A percentile compares a stretch with the other conserved stretches of the same genome.
phyloP scores from a whole-genome alignment of 2,113 vertebrate genomes.

The Riparia riparia region DNA sequence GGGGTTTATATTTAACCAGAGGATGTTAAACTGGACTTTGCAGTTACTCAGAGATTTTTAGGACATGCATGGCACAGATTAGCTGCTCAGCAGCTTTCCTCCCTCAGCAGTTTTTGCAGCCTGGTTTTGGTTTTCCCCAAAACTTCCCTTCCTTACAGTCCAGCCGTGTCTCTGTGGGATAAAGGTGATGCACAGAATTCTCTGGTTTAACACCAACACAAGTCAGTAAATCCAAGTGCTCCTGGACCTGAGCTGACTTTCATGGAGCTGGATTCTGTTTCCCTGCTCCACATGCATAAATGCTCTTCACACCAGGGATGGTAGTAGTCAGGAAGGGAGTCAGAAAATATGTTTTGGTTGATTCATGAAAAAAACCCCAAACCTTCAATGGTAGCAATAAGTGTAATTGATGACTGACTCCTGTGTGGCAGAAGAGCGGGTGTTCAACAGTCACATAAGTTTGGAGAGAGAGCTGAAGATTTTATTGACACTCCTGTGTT shows the following conservation, averaged over 20 bases:
- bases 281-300: neutral
- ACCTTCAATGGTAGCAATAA: neutral
- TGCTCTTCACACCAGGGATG: neutral
- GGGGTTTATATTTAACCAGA: neutral
- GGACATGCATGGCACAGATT: neutral
- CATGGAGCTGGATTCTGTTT: neutral
- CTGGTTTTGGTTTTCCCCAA: neutral
- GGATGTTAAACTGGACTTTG: neutral
- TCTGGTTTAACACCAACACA: neutral
- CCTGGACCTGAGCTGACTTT: neutral
- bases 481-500: conserved; percentile 3
- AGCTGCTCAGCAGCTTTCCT: neutral
- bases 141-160: neutral
- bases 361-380: neutral
- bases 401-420: conserved; percentile 1
- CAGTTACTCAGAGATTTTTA: neutral
- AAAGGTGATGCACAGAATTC: neutral
- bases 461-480: conserved; percentile 10
- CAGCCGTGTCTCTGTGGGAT: neutral
- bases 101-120: neutral
- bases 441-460: neutral
- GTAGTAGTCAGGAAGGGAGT: neutral
- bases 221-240: neutral
- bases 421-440: neutral
- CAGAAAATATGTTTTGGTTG: neutral